Base-by-base conservation (phyloP, 1,140 invertebrate genomes). In the Saccostrea cuccullata region DNA sequence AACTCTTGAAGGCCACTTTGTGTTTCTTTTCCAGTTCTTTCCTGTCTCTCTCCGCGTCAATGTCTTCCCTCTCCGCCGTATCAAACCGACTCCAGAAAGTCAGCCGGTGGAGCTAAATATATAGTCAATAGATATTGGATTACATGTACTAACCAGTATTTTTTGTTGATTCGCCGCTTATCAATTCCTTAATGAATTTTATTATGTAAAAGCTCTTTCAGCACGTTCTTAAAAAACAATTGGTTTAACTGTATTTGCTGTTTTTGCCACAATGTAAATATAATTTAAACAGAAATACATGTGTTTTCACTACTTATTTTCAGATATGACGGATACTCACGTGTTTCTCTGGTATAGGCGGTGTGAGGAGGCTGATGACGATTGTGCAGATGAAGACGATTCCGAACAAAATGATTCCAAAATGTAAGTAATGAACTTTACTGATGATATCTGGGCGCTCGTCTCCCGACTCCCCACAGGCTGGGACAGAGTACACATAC, bases 341-440 rank as follows among this genome's bases (percentile, higher is more conserved):
- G 87, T 94, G 91, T 86, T 91, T 89, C 60, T 93, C 92, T 23
- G 92, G 90, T 58, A 94, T 94, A 15, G 94, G 93, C 85, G 91
- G 90, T 2, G 95, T 95, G 11, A 95, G 64, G 9, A 95, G 85
- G 86, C 94, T 95, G 84, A 95, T 91, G 13, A 94, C 88, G 6
- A 94, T 90, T 6, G 93, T 93, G 11, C 91, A 91, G 15, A 95
- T 88, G 86, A 89, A 58, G 30, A 92, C 90, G 23, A 95, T 92
- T 11, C 82, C 91, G 87, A 95, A 95, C 8, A 95, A 90, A n/a
- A 95, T 89, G 55, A 94, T 93, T 20, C 94, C 95, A 88, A 95
- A 95, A 86, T 95, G 94, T 0, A 95, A 91, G 89, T 95, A 95
- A 86, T 95, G 95, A 13, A 95, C 93, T 86, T 94, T 92, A 26